These are phyloP conservation scores for Aproaerema taeniolella DNA, from an alignment of 2,888 invertebrate genomes.

Conservation along the genomic window DNA sequence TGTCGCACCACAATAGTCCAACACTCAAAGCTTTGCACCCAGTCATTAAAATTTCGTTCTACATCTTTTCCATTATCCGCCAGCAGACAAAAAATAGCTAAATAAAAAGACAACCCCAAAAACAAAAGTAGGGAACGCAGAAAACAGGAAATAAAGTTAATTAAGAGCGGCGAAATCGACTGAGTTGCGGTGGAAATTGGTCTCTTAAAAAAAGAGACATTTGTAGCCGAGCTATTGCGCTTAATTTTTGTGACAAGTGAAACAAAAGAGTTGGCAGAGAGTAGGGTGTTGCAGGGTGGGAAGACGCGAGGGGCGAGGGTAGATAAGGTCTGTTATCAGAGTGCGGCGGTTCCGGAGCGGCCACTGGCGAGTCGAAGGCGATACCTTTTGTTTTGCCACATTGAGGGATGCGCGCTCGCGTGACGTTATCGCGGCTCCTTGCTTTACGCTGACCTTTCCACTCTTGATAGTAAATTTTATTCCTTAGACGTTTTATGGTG, in stretches of 20 bases:
- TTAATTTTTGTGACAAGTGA: slow-evolving; percentile 78
- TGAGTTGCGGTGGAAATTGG: slow-evolving; percentile 77
- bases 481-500: slow-evolving; percentile 57
- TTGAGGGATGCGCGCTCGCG: slow-evolving; percentile 70
- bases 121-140: slow-evolving; percentile 71
- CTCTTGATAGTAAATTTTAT: slow-evolving; percentile 66
- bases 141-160: slow-evolving; percentile 78
- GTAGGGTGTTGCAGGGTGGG: slow-evolving; percentile 36
- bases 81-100: slow-evolving; percentile 73
- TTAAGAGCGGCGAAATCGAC: slow-evolving; percentile 77
- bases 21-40: slow-evolving; percentile 67
- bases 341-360: slow-evolving; percentile 54
- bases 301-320: slow-evolving; percentile 35
- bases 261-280: slow-evolving; percentile 73
- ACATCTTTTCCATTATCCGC: slow-evolving; percentile 74
- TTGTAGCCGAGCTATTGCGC: slow-evolving; percentile 74
- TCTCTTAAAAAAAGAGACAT: slow-evolving; percentile 74
- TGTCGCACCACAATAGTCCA: slow-evolving; percentile 55
- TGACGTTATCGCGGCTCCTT: slow-evolving; percentile 66
- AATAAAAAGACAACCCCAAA: slow-evolving; percentile 67
- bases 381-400: slow-evolving; percentile 73
- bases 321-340: slow-evolving; percentile 71
- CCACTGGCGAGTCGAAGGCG: slow-evolving; percentile 70
- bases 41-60: slow-evolving; percentile 76
- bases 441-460: slow-evolving; percentile 62